phyloP scores from a whole-genome alignment of 37 sponge, comb jelly and placozoan species.

The Eunapius fragilis region DNA sequence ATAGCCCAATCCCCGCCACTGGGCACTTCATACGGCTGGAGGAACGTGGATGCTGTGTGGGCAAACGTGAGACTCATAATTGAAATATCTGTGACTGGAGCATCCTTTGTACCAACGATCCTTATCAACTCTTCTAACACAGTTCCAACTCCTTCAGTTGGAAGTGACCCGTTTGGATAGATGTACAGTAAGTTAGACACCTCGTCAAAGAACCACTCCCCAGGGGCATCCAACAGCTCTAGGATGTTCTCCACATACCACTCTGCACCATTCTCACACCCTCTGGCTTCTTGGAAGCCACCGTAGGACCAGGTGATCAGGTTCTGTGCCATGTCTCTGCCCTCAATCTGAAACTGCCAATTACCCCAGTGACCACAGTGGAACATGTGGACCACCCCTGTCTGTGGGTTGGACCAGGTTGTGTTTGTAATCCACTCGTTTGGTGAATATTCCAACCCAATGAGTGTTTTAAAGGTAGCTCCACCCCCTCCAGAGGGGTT shows the following conservation, averaged over 20 bases:
- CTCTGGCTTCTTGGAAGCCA: conserved; percentile 79
- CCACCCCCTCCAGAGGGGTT: conserved; percentile 24
- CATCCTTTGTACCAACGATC: conserved; percentile 16
- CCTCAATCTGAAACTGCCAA: conserved; percentile 70
- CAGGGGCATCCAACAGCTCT: conserved; percentile 66
- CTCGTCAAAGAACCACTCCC: conserved; percentile 75
- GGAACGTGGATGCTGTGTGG: conserved; percentile 66
- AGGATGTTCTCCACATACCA: conserved; percentile 60
- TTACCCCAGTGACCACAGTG: conserved; percentile 68
- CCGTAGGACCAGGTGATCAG: conserved; percentile 51
- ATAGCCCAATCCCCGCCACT: conserved; percentile 71
- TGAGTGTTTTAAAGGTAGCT: conserved; percentile 25
- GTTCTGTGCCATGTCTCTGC: conserved; percentile 7
- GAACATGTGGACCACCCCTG: conserved; percentile 70
- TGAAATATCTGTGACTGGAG: conserved; percentile 37
- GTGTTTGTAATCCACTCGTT: conserved; percentile 40
- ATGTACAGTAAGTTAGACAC: conserved; percentile 43
- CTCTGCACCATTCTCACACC: conserved; percentile 50
- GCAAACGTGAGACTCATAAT: conserved; percentile 38
- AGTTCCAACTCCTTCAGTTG: conserved; percentile 20
- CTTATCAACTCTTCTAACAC: conserved; percentile 36
- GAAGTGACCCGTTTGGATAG: conserved; percentile 24
- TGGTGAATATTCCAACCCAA: conserved; percentile 44
- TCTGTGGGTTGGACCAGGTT: conserved; percentile 52
- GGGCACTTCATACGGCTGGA: conserved; percentile 65